Conservation (phyloP, 2,888 invertebrate species). For the Lydus trimaculatus region DNA sequence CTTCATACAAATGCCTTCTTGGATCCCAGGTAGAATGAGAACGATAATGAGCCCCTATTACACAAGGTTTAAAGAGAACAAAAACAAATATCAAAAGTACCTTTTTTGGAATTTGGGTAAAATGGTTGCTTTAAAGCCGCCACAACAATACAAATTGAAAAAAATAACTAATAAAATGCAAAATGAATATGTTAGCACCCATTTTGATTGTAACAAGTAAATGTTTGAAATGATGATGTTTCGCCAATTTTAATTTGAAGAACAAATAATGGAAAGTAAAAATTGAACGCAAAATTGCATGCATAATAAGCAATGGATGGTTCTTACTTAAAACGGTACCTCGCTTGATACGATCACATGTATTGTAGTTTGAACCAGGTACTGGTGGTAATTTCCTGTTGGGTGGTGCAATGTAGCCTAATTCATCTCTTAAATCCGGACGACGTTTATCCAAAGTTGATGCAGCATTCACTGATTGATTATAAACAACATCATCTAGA, state of each 20-base stretch:
- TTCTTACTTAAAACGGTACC: conserved; percentile 91
- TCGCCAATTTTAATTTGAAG: conserved; percentile 5
- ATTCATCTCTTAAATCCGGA: conserved; percentile 84
- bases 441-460: conserved; percentile 82
- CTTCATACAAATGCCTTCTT: conserved; percentile 87
- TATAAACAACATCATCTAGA: conserved; percentile 90
- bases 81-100: conserved; percentile 13
- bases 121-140: neutral
- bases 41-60: conserved; percentile 60
- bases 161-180: conserved; percentile 16
- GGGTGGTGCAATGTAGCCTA: conserved; percentile 92
- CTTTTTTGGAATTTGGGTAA: neutral
- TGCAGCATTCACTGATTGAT: conserved; percentile 73
- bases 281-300: conserved; percentile 31
- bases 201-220: neutral
- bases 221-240: neutral
- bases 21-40: conserved; percentile 88
- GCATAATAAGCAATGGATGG: conserved; percentile 41
- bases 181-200: neutral
- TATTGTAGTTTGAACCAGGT: conserved; percentile 92
- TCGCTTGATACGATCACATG: conserved; percentile 92
- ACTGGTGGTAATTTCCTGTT: conserved; percentile 92
- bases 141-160: conserved; percentile 14
- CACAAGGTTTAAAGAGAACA: conserved; percentile 36
- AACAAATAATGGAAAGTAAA: conserved; percentile 20